phyloP scores from a whole-genome alignment of 2,797 vertebrate genomes.

The Crypturellus tataupa region DNA sequence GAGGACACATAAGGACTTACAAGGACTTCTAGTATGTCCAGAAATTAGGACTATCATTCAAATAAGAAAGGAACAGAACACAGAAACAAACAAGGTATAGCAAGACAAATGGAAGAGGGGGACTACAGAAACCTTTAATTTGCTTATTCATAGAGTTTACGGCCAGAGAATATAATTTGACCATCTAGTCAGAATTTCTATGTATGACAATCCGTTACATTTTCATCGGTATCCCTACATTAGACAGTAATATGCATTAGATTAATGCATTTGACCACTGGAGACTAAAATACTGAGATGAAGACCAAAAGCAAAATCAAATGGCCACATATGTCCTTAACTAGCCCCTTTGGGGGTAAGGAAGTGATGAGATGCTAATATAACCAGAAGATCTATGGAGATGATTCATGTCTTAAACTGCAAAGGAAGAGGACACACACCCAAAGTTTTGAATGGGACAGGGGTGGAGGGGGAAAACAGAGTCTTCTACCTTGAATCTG shows the following conservation, averaged over 20 bases:
- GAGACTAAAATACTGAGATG: slow-evolving; percentile 11
- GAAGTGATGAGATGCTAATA: slow-evolving; percentile 35
- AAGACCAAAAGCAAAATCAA: slow-evolving; percentile 53
- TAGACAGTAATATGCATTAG: not conserved
- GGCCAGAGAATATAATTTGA: not conserved
- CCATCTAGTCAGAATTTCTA: not conserved
- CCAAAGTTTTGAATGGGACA: not conserved
- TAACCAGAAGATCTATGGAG: not conserved
- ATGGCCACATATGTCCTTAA: slow-evolving; percentile 43
- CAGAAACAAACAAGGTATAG: not conserved
- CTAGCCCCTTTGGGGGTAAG: slow-evolving; percentile 21
- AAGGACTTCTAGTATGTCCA: not conserved
- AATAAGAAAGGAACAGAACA: not conserved
- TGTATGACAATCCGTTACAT: not conserved
- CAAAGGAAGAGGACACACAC: slow-evolving; percentile 39
- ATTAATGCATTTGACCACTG: slow-evolving; percentile 15
- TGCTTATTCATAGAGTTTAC: not conserved
- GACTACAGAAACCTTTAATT: not conserved
- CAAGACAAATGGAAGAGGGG: not conserved
- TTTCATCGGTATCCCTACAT: not conserved
- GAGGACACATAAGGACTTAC: fast-evolving
- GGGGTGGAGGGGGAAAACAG: slow-evolving; percentile 17
- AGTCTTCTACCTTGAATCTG: not conserved
- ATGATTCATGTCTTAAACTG: slow-evolving; percentile 59
- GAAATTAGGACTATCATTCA: not conserved